phyloP scores from a whole-genome alignment of 2,888 invertebrate genomes.

The Agapetus fuscipes region DNA sequence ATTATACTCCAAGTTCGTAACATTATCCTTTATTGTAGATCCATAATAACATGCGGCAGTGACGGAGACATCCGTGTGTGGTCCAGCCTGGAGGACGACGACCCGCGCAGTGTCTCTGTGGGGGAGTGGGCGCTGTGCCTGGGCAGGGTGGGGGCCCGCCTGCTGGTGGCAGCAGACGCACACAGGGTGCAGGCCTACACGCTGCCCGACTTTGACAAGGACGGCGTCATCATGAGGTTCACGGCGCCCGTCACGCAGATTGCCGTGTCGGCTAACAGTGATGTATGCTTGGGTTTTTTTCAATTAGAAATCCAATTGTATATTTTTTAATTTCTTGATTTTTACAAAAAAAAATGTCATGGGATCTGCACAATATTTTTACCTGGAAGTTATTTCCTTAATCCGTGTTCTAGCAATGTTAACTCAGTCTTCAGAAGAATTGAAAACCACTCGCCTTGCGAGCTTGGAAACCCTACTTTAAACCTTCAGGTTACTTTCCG shows the following conservation, averaged over 20 bases:
- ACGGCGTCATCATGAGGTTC: slow-evolving; percentile 79
- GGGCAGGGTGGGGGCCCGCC: slow-evolving; percentile 54
- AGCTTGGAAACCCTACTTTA: no score
- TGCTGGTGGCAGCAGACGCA: slow-evolving; percentile 77
- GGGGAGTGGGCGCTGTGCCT: slow-evolving; percentile 75
- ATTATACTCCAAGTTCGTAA: no score
- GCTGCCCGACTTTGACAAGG: slow-evolving; percentile 70
- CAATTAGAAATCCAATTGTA: slow-evolving; percentile 1
- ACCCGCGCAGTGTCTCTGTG: slow-evolving; percentile 73
- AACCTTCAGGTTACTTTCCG: no score
- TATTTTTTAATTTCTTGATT: no score
- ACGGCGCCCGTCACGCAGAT: slow-evolving; percentile 82
- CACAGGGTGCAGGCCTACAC: slow-evolving; percentile 78
- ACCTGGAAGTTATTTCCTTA: no score
- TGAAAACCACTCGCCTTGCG: no score
- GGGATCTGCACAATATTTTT: no score
- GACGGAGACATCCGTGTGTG: slow-evolving; percentile 91
- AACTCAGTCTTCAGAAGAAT: no score
- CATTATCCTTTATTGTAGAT: slow-evolving; percentile 34
- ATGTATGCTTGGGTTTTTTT: neutral
- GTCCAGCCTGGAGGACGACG: slow-evolving; percentile 79
- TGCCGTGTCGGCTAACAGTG: slow-evolving; percentile 45
- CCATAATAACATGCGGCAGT: slow-evolving; percentile 78
- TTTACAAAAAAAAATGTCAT: no score
- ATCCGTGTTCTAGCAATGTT: no score